Conservation (phyloP, 2,888 invertebrate species). For the Philereme transversata region DNA sequence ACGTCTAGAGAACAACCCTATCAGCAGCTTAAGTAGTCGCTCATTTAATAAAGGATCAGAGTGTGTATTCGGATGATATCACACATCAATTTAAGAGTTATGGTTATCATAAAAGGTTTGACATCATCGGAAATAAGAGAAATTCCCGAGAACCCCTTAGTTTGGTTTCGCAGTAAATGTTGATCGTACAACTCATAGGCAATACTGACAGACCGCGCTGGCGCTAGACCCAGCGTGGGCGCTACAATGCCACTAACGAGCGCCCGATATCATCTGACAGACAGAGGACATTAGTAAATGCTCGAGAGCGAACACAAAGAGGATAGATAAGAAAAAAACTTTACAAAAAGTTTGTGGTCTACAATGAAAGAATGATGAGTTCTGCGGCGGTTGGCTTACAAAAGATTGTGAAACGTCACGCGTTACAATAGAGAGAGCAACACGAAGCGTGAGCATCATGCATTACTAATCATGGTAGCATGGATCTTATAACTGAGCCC, state of each 20-base stretch:
- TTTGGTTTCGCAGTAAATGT: slow-evolving; percentile 52
- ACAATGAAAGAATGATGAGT: slow-evolving; percentile 65
- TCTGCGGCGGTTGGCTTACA: slow-evolving; percentile 57
- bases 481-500: slow-evolving; percentile 51
- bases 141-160: slow-evolving; percentile 8
- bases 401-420: slow-evolving; percentile 76
- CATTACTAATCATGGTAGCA: slow-evolving; percentile 68
- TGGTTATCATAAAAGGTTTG: too few relatives aligned
- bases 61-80: too few relatives aligned
- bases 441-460: slow-evolving; percentile 68
- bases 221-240: slow-evolving; percentile 61
- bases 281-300: slow-evolving; percentile 71
- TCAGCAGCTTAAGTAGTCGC: slow-evolving; percentile 29
- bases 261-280: slow-evolving; percentile 73
- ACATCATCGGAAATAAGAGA: too few relatives aligned
- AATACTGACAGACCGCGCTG: slow-evolving; percentile 63
- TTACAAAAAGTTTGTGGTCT: slow-evolving; percentile 61
- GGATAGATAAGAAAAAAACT: slow-evolving; percentile 60
- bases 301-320: slow-evolving; percentile 59
- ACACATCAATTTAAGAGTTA: too few relatives aligned
- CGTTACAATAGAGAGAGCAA: slow-evolving; percentile 75
- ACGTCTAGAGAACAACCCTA: slow-evolving; percentile 29
- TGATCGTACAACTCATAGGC: slow-evolving; percentile 60
- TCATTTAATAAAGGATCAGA: slow-evolving; percentile 50
- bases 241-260: slow-evolving; percentile 78